Conservation (phyloP, 2,888 invertebrate genomes). For the Tenodera sinensis region DNA sequence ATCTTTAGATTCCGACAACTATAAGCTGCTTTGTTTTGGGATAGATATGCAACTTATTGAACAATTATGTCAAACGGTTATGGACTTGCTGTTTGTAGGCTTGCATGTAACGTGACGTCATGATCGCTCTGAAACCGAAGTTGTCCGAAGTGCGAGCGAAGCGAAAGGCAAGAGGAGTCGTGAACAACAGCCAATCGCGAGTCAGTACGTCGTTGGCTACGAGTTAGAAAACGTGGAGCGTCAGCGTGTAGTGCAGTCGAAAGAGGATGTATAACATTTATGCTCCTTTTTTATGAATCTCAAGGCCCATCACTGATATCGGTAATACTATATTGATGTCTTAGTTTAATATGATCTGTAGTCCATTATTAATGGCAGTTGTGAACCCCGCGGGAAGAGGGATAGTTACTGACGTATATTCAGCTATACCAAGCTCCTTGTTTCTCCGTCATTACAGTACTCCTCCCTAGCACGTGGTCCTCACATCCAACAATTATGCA, state of each 20-base stretch:
- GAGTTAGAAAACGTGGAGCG: not conserved
- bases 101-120: slow-evolving; percentile 8
- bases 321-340: not conserved
- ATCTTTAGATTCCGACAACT: not conserved
- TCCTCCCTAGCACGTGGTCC: not conserved
- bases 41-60: slow-evolving; percentile 14
- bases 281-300: not conserved
- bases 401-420: not conserved
- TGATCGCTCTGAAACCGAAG: not conserved
- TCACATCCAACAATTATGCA: not conserved
- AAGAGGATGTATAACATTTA: not conserved
- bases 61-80: slow-evolving; percentile 8
- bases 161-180: not conserved
- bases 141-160: not conserved
- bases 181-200: slow-evolving; percentile 10
- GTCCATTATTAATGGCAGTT: not conserved
- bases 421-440: not conserved
- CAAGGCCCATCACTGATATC: not conserved
- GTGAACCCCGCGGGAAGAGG: not conserved
- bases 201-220: slow-evolving; percentile 11
- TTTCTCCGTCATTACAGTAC: not conserved
- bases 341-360: not conserved
- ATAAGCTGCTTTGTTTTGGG: not conserved
- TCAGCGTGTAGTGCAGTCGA: not conserved
- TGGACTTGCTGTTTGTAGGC: not conserved